phyloP scores from a whole-genome alignment of 2,113 vertebrate species.

The Procavia capensis region DNA sequence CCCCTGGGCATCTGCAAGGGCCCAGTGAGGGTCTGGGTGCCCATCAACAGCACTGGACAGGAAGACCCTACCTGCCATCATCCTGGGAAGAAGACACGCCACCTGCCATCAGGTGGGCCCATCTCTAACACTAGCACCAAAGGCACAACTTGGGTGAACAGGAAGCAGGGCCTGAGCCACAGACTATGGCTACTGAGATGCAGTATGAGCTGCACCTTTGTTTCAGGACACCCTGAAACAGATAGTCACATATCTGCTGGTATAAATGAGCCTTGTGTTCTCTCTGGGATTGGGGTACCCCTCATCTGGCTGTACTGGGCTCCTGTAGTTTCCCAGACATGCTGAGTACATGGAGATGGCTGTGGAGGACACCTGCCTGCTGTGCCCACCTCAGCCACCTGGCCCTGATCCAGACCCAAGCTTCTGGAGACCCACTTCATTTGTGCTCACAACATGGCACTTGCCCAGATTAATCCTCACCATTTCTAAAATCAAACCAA shows the following conservation, averaged over 20 bases:
- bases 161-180: not conserved
- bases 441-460: not conserved
- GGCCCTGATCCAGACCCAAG: not conserved
- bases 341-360: not conserved
- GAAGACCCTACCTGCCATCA: not conserved
- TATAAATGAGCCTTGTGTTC: fast-evolving
- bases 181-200: fast-evolving
- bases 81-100: not conserved
- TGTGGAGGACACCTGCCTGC: not conserved
- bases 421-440: not conserved
- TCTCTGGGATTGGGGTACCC: fast-evolving
- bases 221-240: not conserved
- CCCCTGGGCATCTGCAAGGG: too few relatives aligned
- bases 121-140: too few relatives aligned
- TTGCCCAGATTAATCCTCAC: too few relatives aligned
- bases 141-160: fast-evolving
- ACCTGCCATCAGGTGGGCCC: not conserved
- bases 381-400: not conserved
- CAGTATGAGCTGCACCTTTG: not conserved
- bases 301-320: not conserved
- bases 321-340: fast-evolving
- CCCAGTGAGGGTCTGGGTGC: not conserved
- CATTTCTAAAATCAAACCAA: too few relatives aligned
- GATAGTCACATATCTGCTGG: too few relatives aligned
- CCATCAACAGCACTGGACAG: not conserved